Evolutionary conservation across 92 coral and sea anemone species (phyloP).

Genomic region (Phymanthus crucifer): DNA sequence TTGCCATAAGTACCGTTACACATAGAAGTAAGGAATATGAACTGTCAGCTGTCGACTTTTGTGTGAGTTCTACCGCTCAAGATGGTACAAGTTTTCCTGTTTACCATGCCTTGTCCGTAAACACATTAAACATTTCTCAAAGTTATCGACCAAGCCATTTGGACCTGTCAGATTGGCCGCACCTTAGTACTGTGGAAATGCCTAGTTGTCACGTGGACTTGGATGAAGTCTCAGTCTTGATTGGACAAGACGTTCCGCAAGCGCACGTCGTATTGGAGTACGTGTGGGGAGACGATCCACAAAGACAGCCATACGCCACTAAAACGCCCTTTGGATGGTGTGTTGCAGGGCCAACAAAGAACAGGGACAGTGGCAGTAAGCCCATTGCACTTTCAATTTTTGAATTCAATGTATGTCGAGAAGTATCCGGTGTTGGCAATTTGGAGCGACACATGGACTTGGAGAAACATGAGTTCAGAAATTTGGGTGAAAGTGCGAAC

Average conservation of each 20-base stretch:
- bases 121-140: constrained; percentile 33
- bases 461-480: constrained; percentile 34
- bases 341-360: constrained; percentile 55
- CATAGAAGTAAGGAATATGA: constrained; percentile 24
- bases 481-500: constrained; percentile 12
- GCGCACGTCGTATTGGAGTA: constrained; percentile 55
- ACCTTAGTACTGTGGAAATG: constrained; percentile 36
- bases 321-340: constrained; percentile 63
- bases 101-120: constrained; percentile 35
- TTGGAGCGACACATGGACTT: constrained; percentile 49
- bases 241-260: constrained; percentile 64
- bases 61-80: constrained; percentile 3
- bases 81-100: constrained; percentile 34
- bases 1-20: constrained; percentile 24
- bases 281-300: constrained; percentile 54
- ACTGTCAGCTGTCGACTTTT: constrained; percentile 12
- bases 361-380: constrained; percentile 22
- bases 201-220: constrained; percentile 21
- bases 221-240: constrained; percentile 43
- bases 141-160: constrained; percentile 46
- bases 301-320: constrained; percentile 48
- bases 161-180: constrained; percentile 48
- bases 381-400: constrained; percentile 50
- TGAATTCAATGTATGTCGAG: constrained; percentile 37
- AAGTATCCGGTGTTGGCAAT: constrained; percentile 27